These are phyloP conservation scores for Dipodomys spectabilis DNA, from an alignment of 2,113 vertebrate genomes.

Conservation along the genomic window DNA sequence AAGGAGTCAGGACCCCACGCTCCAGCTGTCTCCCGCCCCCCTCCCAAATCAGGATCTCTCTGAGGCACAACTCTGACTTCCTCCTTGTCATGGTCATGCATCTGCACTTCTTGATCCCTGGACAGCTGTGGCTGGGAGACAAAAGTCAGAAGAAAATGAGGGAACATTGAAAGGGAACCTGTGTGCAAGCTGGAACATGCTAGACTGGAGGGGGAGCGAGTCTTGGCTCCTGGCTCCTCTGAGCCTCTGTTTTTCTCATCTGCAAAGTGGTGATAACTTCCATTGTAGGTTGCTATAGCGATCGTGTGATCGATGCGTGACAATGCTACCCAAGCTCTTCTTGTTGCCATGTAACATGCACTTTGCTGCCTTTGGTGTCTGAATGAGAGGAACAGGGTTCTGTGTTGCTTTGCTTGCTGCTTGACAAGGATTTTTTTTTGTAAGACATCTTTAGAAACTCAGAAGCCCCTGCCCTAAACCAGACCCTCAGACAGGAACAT, in stretches of 20 bases:
- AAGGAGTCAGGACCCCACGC: too few species aligned
- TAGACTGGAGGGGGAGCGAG: too few species aligned
- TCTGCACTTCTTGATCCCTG: background rate
- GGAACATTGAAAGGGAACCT: background rate
- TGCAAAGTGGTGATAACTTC: background rate
- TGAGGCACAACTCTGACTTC: background rate
- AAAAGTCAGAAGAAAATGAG: background rate
- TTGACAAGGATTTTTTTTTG: background rate
- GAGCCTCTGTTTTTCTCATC: background rate
- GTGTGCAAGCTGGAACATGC: rapidly evolving
- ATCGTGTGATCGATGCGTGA: background rate
- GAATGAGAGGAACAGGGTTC: background rate
- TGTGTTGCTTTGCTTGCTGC: background rate
- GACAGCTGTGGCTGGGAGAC: rapidly evolving
- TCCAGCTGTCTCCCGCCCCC: background rate
- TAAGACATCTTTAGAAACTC: background rate
- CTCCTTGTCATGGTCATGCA: rapidly evolving
- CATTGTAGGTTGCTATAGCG: background rate
- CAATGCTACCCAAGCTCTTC: too few species aligned
- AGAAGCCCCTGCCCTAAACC: too few species aligned
- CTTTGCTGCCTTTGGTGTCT: background rate
- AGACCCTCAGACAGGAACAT: background rate
- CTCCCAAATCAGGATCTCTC: rapidly evolving
- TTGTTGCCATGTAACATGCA: background rate
- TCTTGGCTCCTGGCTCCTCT: background rate